Percentiles rank a stretch among this genome's conserved stretches.
phyloP scores from a whole-genome alignment of 2,888 invertebrate species.

The Thalpophila matura region DNA sequence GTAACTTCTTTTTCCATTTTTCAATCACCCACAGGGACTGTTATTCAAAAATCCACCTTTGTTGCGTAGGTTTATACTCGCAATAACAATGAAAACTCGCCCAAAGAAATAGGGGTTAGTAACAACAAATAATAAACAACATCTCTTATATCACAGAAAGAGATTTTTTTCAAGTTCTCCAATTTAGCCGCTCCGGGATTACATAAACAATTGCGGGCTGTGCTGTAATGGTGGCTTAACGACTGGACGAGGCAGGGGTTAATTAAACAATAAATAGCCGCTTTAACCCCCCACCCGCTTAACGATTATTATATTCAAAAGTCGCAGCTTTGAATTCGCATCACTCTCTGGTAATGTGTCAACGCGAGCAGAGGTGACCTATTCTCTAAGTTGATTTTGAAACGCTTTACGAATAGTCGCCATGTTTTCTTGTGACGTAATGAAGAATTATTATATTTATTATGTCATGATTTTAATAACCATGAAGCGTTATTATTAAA shows the following conservation, averaged over 20 bases:
- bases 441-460: neutral
- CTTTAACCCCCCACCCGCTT: slow-evolving; percentile 61
- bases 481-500: neutral
- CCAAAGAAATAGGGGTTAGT: slow-evolving; percentile 46
- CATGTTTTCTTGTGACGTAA: slow-evolving; percentile 23
- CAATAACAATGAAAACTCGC: slow-evolving; percentile 38
- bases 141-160: slow-evolving; percentile 62
- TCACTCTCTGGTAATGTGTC: slow-evolving; percentile 89
- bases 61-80: slow-evolving; percentile 22
- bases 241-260: slow-evolving; percentile 78
- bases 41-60: slow-evolving; percentile 20
- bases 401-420: slow-evolving; percentile 16
- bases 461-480: neutral
- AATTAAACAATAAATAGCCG: slow-evolving; percentile 90
- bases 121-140: slow-evolving; percentile 59
- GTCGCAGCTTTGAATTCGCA: slow-evolving; percentile 88
- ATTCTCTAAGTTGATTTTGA: slow-evolving; percentile 54
- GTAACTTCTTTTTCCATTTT: neutral
- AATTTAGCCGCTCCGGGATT: slow-evolving; percentile 77
- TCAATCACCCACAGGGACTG: neutral
- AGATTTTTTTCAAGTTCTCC: slow-evolving; percentile 78
- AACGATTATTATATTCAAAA: slow-evolving; percentile 89
- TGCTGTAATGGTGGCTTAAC: slow-evolving; percentile 74
- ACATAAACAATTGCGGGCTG: slow-evolving; percentile 82
- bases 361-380: slow-evolving; percentile 70